Percentiles rank a stretch among this genome's conserved stretches.
These are phyloP conservation scores for Tuberolachnus salignus DNA, from an alignment of 2,888 invertebrate genomes.

Conservation along the genomic window DNA sequence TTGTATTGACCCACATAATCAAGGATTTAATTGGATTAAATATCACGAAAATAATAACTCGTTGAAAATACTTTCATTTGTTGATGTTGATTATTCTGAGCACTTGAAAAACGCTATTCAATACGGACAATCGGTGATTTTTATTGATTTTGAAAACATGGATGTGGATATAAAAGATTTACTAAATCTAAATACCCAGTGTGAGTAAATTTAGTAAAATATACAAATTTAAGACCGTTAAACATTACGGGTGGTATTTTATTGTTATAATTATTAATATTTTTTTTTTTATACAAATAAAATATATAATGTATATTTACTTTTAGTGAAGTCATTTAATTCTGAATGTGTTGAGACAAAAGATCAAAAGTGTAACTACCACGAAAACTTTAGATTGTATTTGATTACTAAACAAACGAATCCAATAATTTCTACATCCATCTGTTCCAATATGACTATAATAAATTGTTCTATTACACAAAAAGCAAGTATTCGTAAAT, in stretches of 20 bases:
- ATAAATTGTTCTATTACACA: conserved; percentile 91
- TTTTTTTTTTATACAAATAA: not conserved
- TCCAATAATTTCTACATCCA: conserved; percentile 83
- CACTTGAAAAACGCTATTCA: conserved; percentile 88
- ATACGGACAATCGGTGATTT: conserved; percentile 85
- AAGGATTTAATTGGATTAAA: conserved; percentile 82
- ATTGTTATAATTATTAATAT: not conserved
- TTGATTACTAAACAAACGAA: conserved; percentile 88
- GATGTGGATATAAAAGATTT: conserved; percentile 90
- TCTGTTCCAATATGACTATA: conserved; percentile 85
- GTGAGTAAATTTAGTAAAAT: conserved; percentile 17
- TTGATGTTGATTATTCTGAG: conserved; percentile 82
- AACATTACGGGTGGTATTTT: too few relatives aligned
- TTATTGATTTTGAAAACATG: conserved; percentile 90
- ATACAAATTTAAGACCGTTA: not conserved
- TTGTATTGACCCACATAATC: conserved; percentile 92
- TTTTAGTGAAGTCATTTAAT: conserved; percentile 7
- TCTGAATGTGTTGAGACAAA: conserved; percentile 16
- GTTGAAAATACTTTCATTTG: conserved; percentile 81
- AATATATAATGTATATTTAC: not conserved
- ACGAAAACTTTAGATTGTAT: conserved; percentile 85
- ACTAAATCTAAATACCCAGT: conserved; percentile 81
- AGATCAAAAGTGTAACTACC: conserved; percentile 85
- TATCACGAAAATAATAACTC: conserved; percentile 73
- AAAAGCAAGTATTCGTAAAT: conserved; percentile 64